phyloP scores from a whole-genome alignment of 53 echinoderm and acorn worm species.

The Apostichopus leukothele region DNA sequence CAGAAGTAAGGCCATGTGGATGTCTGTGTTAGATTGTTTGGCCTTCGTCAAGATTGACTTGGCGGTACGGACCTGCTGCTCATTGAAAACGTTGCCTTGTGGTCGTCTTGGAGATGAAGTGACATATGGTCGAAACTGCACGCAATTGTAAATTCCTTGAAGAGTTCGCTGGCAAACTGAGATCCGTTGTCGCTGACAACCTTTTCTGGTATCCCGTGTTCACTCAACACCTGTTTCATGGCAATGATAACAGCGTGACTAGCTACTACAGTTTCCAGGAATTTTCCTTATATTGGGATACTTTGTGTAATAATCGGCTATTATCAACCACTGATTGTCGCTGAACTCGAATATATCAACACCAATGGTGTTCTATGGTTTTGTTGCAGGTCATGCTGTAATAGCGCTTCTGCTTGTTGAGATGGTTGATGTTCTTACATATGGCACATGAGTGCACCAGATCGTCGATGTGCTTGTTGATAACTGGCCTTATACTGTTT shows the following conservation, averaged over 20 bases:
- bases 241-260: slow-evolving; percentile 46
- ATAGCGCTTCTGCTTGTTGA: slow-evolving; percentile 52
- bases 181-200: slow-evolving; percentile 49
- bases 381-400: slow-evolving; percentile 49
- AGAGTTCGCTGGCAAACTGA: slow-evolving; percentile 33
- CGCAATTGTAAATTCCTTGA: neutral
- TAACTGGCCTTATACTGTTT: slow-evolving; percentile 67
- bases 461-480: slow-evolving; percentile 47
- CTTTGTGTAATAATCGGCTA: slow-evolving; percentile 59
- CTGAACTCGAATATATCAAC: slow-evolving; percentile 49
- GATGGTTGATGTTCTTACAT: slow-evolving; percentile 52
- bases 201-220: slow-evolving; percentile 36
- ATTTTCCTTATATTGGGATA: slow-evolving; percentile 38
- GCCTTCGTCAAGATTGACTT: slow-evolving; percentile 51
- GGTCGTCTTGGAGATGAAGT: slow-evolving; percentile 55
- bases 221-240: slow-evolving; percentile 44
- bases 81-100: slow-evolving; percentile 52
- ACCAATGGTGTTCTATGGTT: slow-evolving; percentile 4
- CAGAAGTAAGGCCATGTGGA: slow-evolving; percentile 29
- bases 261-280: slow-evolving; percentile 7
- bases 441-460: slow-evolving; percentile 35
- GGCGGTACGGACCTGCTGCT: slow-evolving; percentile 43
- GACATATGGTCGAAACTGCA: slow-evolving; percentile 14
- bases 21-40: slow-evolving; percentile 20
- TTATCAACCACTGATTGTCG: slow-evolving; percentile 42